phyloP scores from a whole-genome alignment of 2,113 vertebrate species.

The human region DNA sequence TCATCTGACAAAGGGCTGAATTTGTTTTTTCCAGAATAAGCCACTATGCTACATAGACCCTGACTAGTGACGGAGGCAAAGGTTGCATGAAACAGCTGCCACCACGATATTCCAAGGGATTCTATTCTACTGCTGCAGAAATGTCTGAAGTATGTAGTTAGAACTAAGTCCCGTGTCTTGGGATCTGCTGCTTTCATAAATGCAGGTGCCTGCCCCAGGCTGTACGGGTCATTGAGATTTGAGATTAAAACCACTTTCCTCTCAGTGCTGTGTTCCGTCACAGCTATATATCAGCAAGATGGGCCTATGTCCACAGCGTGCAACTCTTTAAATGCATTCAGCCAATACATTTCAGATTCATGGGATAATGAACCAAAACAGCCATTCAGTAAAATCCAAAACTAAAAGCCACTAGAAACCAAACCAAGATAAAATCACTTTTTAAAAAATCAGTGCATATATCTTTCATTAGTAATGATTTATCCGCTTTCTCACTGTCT shows the following conservation, averaged over 20 bases:
- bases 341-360: not conserved
- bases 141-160: not conserved
- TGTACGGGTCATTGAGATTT: not conserved
- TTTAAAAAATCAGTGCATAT: not conserved
- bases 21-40: not conserved
- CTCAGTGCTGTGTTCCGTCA: not conserved
- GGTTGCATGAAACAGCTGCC: not conserved
- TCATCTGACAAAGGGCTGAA: no score
- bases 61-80: not conserved
- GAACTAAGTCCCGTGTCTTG: no score
- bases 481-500: not conserved
- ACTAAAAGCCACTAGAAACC: not conserved
- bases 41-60: not conserved
- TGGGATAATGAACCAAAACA: not conserved
- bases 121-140: not conserved
- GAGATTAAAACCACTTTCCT: not conserved
- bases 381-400: not conserved
- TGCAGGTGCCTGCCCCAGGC: not conserved
- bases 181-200: not conserved
- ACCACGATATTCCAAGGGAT: no score
- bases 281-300: not conserved
- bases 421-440: not conserved
- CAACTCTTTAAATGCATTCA: no score
- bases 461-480: not conserved
- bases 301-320: accelerated